phyloP scores from a whole-genome alignment of 2,888 invertebrate species.

The Platycheirus rosarum region DNA sequence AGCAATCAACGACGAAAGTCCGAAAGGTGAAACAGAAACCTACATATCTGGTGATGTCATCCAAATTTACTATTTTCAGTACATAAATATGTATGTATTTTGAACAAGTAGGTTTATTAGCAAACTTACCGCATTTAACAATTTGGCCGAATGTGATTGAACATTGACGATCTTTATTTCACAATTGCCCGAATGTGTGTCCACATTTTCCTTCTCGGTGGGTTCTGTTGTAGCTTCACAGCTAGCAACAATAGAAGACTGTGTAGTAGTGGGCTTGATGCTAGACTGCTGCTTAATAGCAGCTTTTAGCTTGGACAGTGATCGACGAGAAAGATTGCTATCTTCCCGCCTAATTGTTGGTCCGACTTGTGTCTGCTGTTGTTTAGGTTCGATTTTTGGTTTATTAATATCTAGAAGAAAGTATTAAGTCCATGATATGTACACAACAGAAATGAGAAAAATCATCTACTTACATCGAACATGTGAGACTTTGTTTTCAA shows the following conservation, averaged over 20 bases:
- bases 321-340: constrained; percentile 80
- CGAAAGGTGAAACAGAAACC: too few species aligned
- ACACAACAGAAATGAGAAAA: too few species aligned
- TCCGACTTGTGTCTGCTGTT: constrained; percentile 31
- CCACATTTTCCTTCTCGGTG: constrained; percentile 58
- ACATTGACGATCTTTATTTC: constrained; percentile 73
- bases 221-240: constrained; percentile 43
- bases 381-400: constrained; percentile 53
- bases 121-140: constrained; percentile 75
- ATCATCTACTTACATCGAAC: constrained; percentile 74
- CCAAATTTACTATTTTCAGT: too few species aligned
- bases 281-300: constrained; percentile 74
- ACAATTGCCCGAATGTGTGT: constrained; percentile 43
- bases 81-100: too few species aligned
- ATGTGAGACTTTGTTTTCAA: constrained; percentile 76
- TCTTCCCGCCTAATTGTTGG: constrained; percentile 80
- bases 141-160: constrained; percentile 76
- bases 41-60: too few species aligned
- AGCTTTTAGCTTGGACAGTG: constrained; percentile 80
- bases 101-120: too few species aligned
- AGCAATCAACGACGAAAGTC: too few species aligned
- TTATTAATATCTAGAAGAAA: constrained; percentile 55
- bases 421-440: constrained; percentile 44
- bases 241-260: constrained; percentile 17
- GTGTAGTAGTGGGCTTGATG: constrained; percentile 3